phyloP scores from a whole-genome alignment of 1,140 invertebrate species.

The Rhyacophila brunnea region DNA sequence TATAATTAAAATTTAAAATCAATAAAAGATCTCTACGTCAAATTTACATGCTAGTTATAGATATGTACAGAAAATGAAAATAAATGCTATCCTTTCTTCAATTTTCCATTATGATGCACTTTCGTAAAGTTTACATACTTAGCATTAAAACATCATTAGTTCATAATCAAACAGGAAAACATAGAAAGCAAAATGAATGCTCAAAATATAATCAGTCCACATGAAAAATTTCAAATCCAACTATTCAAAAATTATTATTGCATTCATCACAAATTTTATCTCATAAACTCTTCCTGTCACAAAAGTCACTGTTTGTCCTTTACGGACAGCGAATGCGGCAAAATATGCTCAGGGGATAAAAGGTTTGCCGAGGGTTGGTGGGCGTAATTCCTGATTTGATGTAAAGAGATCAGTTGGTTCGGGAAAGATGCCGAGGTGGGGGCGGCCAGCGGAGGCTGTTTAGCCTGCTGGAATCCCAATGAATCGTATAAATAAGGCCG shows the following conservation, averaged over 20 bases:
- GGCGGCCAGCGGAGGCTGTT: conserved; percentile 54
- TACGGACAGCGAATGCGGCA: conserved; percentile 51
- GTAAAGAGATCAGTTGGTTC: conserved; percentile 92
- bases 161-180: no score
- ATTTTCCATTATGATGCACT: no score
- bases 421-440: conserved; percentile 74
- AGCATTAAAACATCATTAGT: no score
- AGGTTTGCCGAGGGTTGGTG: conserved; percentile 73
- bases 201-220: conserved; percentile 27
- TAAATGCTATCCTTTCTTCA: no score
- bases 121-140: no score
- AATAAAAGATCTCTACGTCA: no score
- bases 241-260: conserved; percentile 29
- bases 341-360: conserved; percentile 52
- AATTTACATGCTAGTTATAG: no score
- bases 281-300: conserved; percentile 6
- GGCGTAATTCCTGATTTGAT: conserved; percentile 95
- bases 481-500: conserved; percentile 91
- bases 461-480: conserved; percentile 74
- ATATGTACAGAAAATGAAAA: no score
- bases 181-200: conserved; percentile 16
- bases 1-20: no score
- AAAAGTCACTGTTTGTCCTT: conserved; percentile 52
- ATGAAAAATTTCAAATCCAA: conserved; percentile 29
- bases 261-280: conserved; percentile 30